phyloP scores from a whole-genome alignment of 1,140 invertebrate genomes.

The Drosophila parabipectinata region DNA sequence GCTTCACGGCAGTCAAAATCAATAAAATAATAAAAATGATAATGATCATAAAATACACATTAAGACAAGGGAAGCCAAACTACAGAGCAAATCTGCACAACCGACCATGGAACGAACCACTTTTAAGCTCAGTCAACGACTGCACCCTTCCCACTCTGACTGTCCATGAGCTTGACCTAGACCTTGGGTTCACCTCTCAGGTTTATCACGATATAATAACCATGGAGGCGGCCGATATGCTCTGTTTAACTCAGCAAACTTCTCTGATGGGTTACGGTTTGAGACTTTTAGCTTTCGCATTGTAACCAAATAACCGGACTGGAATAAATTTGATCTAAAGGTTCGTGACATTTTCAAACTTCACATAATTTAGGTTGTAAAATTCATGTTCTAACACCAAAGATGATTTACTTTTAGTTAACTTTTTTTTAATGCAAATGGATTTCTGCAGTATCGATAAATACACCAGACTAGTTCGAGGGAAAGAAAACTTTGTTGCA shows the following conservation, averaged over 20 bases:
- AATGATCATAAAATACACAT: slow-evolving; percentile 51
- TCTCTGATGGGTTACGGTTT: neutral
- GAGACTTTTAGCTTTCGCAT: neutral
- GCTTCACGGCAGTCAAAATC: slow-evolving; percentile 10
- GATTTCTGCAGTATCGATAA: too few species aligned
- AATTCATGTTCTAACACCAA: too few species aligned
- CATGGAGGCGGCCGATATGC: slow-evolving; percentile 18
- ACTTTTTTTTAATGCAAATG: too few species aligned
- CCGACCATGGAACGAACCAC: slow-evolving; percentile 30
- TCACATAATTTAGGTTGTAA: neutral
- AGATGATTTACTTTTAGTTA: too few species aligned
- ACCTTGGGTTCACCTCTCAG: slow-evolving; percentile 52
- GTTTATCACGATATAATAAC: slow-evolving; percentile 4
- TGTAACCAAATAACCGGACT: neutral
- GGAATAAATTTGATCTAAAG: neutral
- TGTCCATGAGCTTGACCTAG: slow-evolving; percentile 62
- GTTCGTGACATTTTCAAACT: neutral
- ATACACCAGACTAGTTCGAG: too few species aligned
- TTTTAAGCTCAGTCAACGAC: slow-evolving; percentile 66
- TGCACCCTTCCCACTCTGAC: slow-evolving; percentile 24
- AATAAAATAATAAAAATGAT: slow-evolving; percentile 43
- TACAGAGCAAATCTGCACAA: slow-evolving; percentile 19
- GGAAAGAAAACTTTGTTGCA: too few species aligned
- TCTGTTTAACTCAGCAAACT: slow-evolving; percentile 12
- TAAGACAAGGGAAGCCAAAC: slow-evolving; percentile 26